Evolutionary conservation across 92 coral and sea anemone species (phyloP).

Genomic region (Ricordea florida): DNA sequence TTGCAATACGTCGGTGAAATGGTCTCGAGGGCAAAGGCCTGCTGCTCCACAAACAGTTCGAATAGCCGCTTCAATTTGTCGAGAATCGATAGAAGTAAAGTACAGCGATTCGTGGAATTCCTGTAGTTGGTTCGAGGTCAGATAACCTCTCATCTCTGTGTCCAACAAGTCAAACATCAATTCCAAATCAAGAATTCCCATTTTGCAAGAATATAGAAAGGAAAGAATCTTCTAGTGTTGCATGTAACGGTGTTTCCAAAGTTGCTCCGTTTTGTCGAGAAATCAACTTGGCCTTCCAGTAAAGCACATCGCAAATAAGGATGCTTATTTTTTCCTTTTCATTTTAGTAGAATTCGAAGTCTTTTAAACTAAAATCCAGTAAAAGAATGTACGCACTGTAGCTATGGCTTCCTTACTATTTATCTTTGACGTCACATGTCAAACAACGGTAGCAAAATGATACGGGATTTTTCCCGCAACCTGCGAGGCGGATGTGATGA

Average conservation of each 20-base stretch:
- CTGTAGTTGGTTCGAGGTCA: slow-evolving; percentile 77
- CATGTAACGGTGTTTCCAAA: too few relatives aligned
- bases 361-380: neutral
- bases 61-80: slow-evolving; percentile 88
- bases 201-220: slow-evolving; percentile 27
- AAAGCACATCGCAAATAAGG: too few relatives aligned
- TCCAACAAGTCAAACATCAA: slow-evolving; percentile 93
- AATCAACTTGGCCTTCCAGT: too few relatives aligned
- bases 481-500: neutral
- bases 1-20: slow-evolving; percentile 73
- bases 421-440: slow-evolving; percentile 50
- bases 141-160: slow-evolving; percentile 74
- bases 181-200: slow-evolving; percentile 96
- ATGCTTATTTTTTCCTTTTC: too few relatives aligned
- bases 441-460: neutral
- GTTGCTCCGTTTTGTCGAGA: too few relatives aligned
- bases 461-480: neutral
- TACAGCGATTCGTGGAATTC: slow-evolving; percentile 84
- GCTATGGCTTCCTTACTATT: slow-evolving; percentile 50
- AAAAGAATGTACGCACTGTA: slow-evolving; percentile 18
- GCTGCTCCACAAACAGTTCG: slow-evolving; percentile 78
- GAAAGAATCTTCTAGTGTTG: too few relatives aligned
- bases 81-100: slow-evolving; percentile 71
- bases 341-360: too few relatives aligned
- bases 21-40: slow-evolving; percentile 80